phyloP scores from a whole-genome alignment of 2,113 vertebrate genomes.

The Aptenodytes forsteri region DNA sequence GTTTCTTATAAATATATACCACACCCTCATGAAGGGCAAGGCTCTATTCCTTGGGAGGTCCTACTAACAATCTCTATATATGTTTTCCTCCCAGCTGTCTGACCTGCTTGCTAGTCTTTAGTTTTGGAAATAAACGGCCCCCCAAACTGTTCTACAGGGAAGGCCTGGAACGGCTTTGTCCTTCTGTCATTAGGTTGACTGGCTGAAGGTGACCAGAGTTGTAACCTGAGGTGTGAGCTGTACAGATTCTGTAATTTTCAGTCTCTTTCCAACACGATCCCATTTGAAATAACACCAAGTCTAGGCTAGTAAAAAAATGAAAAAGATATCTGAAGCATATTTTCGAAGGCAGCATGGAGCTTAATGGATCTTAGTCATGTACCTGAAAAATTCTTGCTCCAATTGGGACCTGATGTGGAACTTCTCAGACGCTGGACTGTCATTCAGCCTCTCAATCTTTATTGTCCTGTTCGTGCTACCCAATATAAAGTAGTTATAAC shows the following conservation, averaged over 20 bases:
- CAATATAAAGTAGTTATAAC: background rate
- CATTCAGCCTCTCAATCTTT: background rate
- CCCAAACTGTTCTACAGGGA: background rate
- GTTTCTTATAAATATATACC: background rate
- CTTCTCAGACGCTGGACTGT: background rate
- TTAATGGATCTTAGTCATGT: background rate
- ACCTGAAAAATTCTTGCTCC: background rate
- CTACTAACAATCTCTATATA: background rate
- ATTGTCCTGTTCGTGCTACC: background rate
- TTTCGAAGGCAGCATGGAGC: background rate
- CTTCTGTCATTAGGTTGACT: background rate
- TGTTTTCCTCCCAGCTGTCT: background rate
- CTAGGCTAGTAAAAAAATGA: background rate
- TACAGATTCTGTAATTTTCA: background rate
- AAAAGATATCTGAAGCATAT: background rate
- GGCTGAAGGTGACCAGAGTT: background rate
- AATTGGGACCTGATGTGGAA: background rate
- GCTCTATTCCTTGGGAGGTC: background rate
- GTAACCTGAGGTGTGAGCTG: background rate
- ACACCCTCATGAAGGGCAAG: background rate
- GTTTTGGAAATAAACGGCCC: background rate
- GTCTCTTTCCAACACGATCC: background rate
- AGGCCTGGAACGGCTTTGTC: background rate
- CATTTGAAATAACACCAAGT: background rate
- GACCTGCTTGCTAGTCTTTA: background rate